Percentiles rank a stretch among this genome's conserved stretches.
Conservation (phyloP, 2,888 invertebrate species). For the Sinodicranocentrus sp. region DNA sequence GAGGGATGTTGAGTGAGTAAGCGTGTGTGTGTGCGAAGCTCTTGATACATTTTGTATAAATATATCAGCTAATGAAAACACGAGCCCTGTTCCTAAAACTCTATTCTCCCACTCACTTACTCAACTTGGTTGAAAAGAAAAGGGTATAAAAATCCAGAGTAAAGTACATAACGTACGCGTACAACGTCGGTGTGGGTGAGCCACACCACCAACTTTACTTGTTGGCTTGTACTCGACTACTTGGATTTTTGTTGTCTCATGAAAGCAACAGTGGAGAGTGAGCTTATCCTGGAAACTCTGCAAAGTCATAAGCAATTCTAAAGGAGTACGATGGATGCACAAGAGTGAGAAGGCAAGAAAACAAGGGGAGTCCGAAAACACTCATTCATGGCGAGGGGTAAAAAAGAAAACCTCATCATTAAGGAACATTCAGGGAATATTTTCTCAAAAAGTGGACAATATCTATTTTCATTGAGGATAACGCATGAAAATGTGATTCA, state of each 20-base stretch:
- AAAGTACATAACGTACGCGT: too few relatives aligned
- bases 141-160: too few relatives aligned
- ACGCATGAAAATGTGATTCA: too few relatives aligned
- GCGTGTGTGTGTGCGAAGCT: neutral
- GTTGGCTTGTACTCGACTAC: too few relatives aligned
- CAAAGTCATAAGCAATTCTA: conserved; percentile 18
- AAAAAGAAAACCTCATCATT: too few relatives aligned
- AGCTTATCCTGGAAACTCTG: neutral
- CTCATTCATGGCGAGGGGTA: too few relatives aligned
- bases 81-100: neutral
- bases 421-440: too few relatives aligned
- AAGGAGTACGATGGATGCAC: conserved; percentile 21
- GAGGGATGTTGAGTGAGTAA: conserved; percentile 7
- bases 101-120: neutral
- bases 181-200: too few relatives aligned
- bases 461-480: too few relatives aligned
- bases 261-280: conserved; percentile 25
- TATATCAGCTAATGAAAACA: conserved; percentile 31
- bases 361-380: too few relatives aligned
- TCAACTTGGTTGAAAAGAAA: neutral
- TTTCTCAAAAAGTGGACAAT: too few relatives aligned
- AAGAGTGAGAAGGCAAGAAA: conserved; percentile 50
- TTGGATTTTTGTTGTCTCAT: neutral
- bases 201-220: too few relatives aligned
- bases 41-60: neutral